A percentile compares a stretch with the other conserved stretches of the same genome.
phyloP scores from a whole-genome alignment of 2,888 invertebrate genomes.

The Zaprionus bogoriensis region DNA sequence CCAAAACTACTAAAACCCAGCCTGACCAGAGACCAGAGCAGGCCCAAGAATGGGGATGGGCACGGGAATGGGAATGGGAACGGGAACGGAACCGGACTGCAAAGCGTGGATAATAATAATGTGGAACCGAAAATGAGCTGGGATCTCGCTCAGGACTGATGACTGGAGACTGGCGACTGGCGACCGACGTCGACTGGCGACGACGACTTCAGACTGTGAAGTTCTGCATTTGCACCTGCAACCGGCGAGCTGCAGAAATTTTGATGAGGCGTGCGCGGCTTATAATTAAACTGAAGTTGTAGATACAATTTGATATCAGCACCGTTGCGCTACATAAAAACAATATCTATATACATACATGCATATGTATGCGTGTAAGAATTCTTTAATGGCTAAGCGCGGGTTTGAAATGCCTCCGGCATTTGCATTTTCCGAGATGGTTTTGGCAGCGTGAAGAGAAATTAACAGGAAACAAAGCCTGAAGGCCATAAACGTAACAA shows the following conservation, averaged over 20 bases:
- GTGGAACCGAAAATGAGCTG: conserved; percentile 74
- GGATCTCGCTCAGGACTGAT: conserved; percentile 50
- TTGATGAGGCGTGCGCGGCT: conserved; percentile 69
- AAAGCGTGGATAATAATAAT: conserved; percentile 75
- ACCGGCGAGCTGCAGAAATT: conserved; percentile 48
- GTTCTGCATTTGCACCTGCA: conserved; percentile 75
- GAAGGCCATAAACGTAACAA: conserved; percentile 5
- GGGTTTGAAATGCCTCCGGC: conserved; percentile 30
- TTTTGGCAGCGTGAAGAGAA: conserved; percentile 12
- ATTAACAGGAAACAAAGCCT: background rate
- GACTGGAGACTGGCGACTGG: conserved; percentile 24
- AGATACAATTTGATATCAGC: conserved; percentile 67
- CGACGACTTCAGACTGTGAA: conserved; percentile 27
- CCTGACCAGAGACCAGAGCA: conserved; percentile 8
- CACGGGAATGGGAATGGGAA: conserved; percentile 1
- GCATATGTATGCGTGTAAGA: conserved; percentile 12
- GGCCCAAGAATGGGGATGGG: background rate
- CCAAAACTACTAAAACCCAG: conserved; percentile 26
- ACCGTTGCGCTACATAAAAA: conserved; percentile 66
- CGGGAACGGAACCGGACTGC: conserved; percentile 24
- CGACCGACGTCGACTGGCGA: conserved; percentile 12
- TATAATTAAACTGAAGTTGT: conserved; percentile 76
- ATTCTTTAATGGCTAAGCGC: conserved; percentile 33
- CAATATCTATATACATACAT: background rate
- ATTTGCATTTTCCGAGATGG: conserved; percentile 23